These are phyloP conservation scores for Neodiprion lecontei DNA, from an alignment of 1,140 invertebrate species.

Conservation along the genomic window DNA sequence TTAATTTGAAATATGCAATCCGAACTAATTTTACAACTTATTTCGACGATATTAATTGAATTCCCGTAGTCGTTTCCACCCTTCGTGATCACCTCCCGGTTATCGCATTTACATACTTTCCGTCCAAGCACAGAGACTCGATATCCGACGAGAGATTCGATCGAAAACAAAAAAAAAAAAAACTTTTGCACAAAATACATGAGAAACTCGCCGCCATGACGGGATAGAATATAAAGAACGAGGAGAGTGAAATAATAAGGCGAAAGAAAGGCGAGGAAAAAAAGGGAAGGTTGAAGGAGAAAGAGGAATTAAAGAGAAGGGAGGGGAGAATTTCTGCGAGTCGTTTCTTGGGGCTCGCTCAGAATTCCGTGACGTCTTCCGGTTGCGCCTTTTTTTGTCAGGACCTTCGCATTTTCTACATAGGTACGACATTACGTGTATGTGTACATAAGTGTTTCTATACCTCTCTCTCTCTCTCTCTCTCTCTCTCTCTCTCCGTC, in stretches of 20 bases:
- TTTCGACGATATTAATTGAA: too few species aligned
- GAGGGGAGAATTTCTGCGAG: neutral
- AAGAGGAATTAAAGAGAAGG: neutral
- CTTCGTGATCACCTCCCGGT: too few species aligned
- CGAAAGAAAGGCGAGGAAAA: neutral
- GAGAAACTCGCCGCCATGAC: neutral
- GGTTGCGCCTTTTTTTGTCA: neutral
- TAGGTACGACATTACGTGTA: neutral
- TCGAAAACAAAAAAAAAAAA: neutral
- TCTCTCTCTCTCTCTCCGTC: neutral
- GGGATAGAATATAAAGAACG: neutral
- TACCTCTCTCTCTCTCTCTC: neutral
- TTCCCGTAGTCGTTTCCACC: too few species aligned
- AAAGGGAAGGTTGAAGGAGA: neutral
- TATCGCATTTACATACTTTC: neutral
- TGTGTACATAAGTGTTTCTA: neutral
- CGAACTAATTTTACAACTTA: neutral
- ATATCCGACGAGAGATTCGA: neutral
- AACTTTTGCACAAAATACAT: neutral
- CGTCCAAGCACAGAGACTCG: neutral
- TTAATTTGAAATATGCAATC: too few species aligned
- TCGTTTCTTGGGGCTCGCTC: neutral
- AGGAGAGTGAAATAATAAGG: neutral
- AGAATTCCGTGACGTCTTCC: constrained; percentile 1
- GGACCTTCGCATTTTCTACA: neutral